Evolutionary conservation across 2,797 vertebrate species (phyloP).

Genomic region (Chanos chanos): DNA sequence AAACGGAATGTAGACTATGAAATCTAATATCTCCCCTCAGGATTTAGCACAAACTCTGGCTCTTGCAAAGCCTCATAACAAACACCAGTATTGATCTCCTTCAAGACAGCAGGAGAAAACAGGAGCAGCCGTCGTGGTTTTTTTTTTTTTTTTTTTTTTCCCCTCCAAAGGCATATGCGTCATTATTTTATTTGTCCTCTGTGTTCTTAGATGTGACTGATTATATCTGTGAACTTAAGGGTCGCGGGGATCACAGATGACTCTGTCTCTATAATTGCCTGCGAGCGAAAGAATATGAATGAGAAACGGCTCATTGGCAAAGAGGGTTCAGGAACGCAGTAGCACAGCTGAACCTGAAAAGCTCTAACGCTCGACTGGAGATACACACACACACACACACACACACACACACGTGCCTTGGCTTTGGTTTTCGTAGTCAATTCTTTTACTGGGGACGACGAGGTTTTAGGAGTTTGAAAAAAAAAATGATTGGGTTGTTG

Average conservation of each 20-base stretch:
- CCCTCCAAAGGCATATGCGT: no score
- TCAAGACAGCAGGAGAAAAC: not conserved
- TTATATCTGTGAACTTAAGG: not conserved
- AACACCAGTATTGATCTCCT: not conserved
- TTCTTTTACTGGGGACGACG: no score
- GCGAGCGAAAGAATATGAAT: not conserved
- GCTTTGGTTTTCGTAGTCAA: no score
- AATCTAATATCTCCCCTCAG: not conserved
- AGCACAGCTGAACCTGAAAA: not conserved
- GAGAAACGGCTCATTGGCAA: not conserved
- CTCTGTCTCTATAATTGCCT: not conserved
- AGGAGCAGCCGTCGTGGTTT: no score
- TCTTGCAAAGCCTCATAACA: constrained; percentile 6
- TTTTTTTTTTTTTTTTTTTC: no score
- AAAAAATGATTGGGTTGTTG: no score
- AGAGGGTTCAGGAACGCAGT: not conserved
- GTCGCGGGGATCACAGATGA: not conserved
- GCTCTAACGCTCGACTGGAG: no score
- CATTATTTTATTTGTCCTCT: not conserved
- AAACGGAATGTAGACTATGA: constrained; percentile 11
- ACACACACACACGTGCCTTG: not conserved
- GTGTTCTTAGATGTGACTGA: not conserved
- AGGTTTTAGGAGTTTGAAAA: no score
- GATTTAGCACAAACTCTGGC: not conserved
- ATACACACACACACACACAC: not conserved